Evolutionary conservation across 2,797 vertebrate genomes (phyloP), one percentile per base, ranked within the genome.

Genomic region (Odontamblyopus rebecca): DNA sequence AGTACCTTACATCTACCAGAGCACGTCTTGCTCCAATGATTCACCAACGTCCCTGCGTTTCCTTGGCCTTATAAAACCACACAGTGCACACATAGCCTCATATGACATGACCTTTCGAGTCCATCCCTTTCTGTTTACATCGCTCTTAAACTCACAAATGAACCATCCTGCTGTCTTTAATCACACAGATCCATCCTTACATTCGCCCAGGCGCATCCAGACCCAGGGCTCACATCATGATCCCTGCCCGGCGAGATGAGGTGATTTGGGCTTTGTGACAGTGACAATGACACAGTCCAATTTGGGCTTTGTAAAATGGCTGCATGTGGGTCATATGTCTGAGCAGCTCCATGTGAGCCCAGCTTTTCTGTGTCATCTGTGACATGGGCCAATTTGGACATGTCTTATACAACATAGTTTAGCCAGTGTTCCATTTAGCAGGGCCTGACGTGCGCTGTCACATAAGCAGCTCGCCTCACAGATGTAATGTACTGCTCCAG

Each of bases 201-300:
- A 63, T 32, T 82, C 70, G 73, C 77, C 53, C 53, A 6, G 61
- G 32, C 41, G 71, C 83, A 80, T 73, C 71, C 76, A 69, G 76
- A 73, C 74, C 60, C 78, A 74, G 71, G 5, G 16, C 80, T 44
- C 72, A 82, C 84, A 79, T 85, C 59, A 80, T 68, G 80, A 87
- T 75, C 82, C 78, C 79, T 78, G 87, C 84, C 82, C 84, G 78
- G 85, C 68, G 76, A 77, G 85, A 88, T 87, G 85, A 89, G 84
- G 86, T 80, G 78, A 88, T 83, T 79, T 72, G 41, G 82, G 68
- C 61, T 81, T 79, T 76, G 85, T 83, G 72, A 86, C 80, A 76
- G 80, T 35, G 82, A 86, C 84, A 79, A 74, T 83, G 86, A 86
- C 76, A 85, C 80, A 67, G 79, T 85, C 75, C 82, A 80, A 69